Evolutionary conservation across 2,113 vertebrate genomes (phyloP), one percentile per base, ranked within the genome.

Genomic region (Odocoileus hemionus): DNA sequence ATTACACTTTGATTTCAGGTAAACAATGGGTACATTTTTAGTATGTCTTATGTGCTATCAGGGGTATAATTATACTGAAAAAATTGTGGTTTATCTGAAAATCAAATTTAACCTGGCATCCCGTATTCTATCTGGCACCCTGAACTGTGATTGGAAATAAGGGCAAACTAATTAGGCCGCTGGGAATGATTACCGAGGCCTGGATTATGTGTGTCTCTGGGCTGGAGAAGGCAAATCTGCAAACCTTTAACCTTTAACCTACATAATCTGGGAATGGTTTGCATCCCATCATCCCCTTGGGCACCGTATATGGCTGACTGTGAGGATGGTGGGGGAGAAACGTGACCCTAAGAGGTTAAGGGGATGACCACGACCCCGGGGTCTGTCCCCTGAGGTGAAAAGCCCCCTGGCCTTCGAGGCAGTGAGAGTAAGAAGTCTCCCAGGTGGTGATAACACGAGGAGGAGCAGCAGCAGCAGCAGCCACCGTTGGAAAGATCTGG

Each of bases 131-230:
- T 91, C 85, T 92, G 90, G 50, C 54, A 97, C 85, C 23, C 84
- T 94, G 74, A 96, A 96, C 74, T 8, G 3, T 74, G 55, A 64
- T 55, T 86, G 88, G 70, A 92, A 97, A 92, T 80, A 87, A 86
- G 26, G 47, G 54, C 47, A 9, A 89, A 76, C 89, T 92, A 92
- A 96, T 97, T 95, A 78, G 94, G 76, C 91, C 93, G 84, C 87
- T 95, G 96, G 95, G 86, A 95, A 95, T 94, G 94, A 95, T 96
- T 86, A 95, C 30, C 4, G 23, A 58, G 86, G 87, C 90, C 89
- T 96, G 95, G 96, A 76, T 87, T 96, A 47, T 86, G 74, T 83
- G 36, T 67, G n/a, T 89, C 55, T 97, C 87, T 91, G 76, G 60
- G 23, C 50, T 79, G 61, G 74, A 78, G n/a, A 89, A 91, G 58